These are phyloP conservation scores for Lasioglossum villosulum DNA, from an alignment of 2,888 invertebrate genomes.

Conservation along the genomic window DNA sequence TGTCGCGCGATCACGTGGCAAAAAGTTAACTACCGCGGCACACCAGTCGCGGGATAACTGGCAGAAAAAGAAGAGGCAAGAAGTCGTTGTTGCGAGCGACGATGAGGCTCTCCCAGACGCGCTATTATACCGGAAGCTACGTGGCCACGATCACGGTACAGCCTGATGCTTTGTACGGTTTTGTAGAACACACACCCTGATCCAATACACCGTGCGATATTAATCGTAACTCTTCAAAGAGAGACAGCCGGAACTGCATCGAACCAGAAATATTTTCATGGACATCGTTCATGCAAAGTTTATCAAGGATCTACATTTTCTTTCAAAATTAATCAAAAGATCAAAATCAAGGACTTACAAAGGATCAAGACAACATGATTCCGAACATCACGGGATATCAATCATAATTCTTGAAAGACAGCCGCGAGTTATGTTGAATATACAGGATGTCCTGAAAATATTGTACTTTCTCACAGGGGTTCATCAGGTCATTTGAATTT, in stretches of 20 bases:
- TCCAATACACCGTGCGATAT: neutral
- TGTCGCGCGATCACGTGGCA: conserved; percentile 69
- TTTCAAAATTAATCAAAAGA: too few species aligned
- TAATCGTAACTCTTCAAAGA: neutral
- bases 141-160: conserved; percentile 23
- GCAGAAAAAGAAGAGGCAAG: conserved; percentile 48
- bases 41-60: conserved; percentile 43
- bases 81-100: conserved; percentile 45
- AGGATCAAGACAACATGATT: too few species aligned
- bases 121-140: conserved; percentile 72
- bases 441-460: too few species aligned
- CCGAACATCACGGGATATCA: too few species aligned
- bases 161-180: conserved; percentile 53
- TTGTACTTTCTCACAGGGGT: too few species aligned
- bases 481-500: too few species aligned
- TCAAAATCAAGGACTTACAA: too few species aligned
- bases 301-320: too few species aligned
- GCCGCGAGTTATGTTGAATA: too few species aligned
- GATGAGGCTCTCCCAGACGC: conserved; percentile 52
- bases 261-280: neutral
- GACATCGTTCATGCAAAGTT: too few species aligned
- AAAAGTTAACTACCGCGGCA: conserved; percentile 65
- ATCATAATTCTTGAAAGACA: too few species aligned
- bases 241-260: neutral
- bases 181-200: conserved; percentile 37